These are phyloP conservation scores for Enteromius anoplus DNA, from an alignment of 2,797 vertebrate genomes.

Conservation along the genomic window DNA sequence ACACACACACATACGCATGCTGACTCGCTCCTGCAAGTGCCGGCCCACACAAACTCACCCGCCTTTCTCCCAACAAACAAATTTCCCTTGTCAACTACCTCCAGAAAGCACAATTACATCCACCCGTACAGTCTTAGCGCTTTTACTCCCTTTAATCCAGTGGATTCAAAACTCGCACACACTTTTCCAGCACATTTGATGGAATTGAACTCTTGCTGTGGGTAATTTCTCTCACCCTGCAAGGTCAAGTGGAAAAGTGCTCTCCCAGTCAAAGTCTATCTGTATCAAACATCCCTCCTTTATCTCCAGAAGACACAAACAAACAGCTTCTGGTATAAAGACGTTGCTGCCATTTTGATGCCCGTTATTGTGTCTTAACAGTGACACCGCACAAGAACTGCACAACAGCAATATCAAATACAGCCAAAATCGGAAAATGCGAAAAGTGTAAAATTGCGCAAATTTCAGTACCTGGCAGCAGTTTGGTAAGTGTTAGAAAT, in stretches of 20 bases:
- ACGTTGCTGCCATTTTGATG: not conserved
- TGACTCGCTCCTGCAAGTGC: not conserved
- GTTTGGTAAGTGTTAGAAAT: not conserved
- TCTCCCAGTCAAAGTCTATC: slow-evolving; percentile 75
- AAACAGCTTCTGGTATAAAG: slow-evolving; percentile 31
- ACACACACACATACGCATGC: slow-evolving; percentile 1
- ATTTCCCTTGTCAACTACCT: slow-evolving; percentile 28
- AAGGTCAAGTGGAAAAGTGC: slow-evolving; percentile 75
- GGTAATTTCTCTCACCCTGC: slow-evolving; percentile 75
- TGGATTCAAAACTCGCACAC: slow-evolving; percentile 29
- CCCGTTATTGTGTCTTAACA: not conserved
- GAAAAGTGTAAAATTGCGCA: not conserved
- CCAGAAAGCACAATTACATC: slow-evolving; percentile 42
- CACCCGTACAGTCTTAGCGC: slow-evolving; percentile 11
- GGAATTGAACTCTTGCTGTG: slow-evolving; percentile 73
- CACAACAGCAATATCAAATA: not conserved
- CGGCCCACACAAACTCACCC: not conserved
- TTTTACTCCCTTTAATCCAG: slow-evolving; percentile 14
- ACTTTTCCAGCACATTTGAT: slow-evolving; percentile 48
- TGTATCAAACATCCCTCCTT: slow-evolving; percentile 67
- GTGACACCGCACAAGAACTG: not conserved
- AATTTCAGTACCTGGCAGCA: not conserved
- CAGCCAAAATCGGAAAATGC: not conserved
- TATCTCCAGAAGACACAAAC: slow-evolving; percentile 32
- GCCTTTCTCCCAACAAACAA: slow-evolving; percentile 11